Conservation (phyloP, 1,140 invertebrate genomes). For the Drosophila athabasca region DNA sequence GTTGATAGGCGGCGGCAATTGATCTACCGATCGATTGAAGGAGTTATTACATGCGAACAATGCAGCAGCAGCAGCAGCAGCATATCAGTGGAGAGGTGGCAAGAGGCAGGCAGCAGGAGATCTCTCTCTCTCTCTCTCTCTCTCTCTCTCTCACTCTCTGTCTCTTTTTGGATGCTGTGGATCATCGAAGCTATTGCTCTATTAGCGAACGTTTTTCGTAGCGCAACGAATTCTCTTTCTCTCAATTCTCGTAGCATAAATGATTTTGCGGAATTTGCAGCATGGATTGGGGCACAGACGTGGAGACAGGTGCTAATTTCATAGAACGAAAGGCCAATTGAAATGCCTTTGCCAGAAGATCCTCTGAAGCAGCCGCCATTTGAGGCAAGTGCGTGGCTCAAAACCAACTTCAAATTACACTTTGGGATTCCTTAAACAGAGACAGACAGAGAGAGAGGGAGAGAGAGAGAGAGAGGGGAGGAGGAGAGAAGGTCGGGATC, state of each 20-base stretch:
- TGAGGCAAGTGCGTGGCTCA: slow-evolving; percentile 64
- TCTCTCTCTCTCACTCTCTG: no score
- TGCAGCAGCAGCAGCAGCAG: slow-evolving; percentile 39
- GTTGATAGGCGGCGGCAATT: slow-evolving; percentile 77
- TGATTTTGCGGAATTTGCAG: slow-evolving; percentile 79
- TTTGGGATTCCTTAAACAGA: not conserved
- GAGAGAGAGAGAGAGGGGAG: no score
- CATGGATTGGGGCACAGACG: slow-evolving; percentile 70
- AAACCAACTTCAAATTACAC: slow-evolving; percentile 75
- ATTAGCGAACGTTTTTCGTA: slow-evolving; percentile 68
- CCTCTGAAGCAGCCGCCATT: slow-evolving; percentile 64
- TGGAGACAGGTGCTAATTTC: slow-evolving; percentile 79
- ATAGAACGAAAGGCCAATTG: slow-evolving; percentile 82
- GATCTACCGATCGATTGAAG: slow-evolving; percentile 80
- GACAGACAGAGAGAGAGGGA: no score
- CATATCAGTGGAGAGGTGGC: not conserved
- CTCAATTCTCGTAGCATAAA: slow-evolving; percentile 54
- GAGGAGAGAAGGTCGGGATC: no score
- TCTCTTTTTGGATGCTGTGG: not conserved
- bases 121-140: no score
- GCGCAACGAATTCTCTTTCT: slow-evolving; percentile 28
- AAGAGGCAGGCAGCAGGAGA: slow-evolving; percentile 8
- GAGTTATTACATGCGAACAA: slow-evolving; percentile 79
- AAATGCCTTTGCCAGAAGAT: slow-evolving; percentile 60
- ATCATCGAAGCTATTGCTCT: slow-evolving; percentile 73